Evolutionary conservation across 2,113 vertebrate species (phyloP).

Genomic region (Neomonachus schauinslandi): DNA sequence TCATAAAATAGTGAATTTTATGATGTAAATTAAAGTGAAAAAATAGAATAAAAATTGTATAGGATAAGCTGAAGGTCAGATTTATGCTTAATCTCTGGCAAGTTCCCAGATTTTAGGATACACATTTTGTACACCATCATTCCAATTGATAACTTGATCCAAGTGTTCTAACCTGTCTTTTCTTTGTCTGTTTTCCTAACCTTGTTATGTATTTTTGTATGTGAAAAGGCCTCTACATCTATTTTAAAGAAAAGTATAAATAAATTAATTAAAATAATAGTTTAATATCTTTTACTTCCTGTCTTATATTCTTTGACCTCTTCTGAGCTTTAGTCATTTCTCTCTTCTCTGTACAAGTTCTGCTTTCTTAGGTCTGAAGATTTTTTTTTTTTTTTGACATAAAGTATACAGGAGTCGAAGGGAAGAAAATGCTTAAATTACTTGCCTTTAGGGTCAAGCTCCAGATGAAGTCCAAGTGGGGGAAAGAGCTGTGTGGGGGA

Average conservation of each 20-base stretch:
- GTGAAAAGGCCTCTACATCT: slow-evolving; percentile 28
- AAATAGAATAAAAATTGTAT: not conserved
- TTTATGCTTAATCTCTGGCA: not conserved
- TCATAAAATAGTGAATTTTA: not conserved
- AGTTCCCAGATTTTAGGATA: not conserved
- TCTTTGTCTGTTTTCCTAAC: not conserved
- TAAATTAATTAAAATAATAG: not conserved
- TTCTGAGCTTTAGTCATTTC: not conserved
- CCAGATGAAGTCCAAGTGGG: not conserved
- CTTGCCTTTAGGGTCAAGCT: not conserved
- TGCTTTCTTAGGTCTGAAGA: not conserved
- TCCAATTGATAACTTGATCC: not conserved
- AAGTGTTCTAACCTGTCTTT: not conserved
- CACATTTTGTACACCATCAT: not conserved
- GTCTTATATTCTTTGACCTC: not conserved
- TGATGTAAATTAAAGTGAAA: not conserved
- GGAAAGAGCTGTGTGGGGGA: not conserved
- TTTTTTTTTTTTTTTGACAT: slow-evolving; percentile 10
- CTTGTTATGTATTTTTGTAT: not conserved
- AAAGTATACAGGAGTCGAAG: slow-evolving; percentile 18
- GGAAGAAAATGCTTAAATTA: not conserved
- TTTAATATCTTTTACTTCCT: not conserved
- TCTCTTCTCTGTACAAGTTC: not conserved
- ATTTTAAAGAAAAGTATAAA: not conserved
- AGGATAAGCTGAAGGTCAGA: not conserved